Evolutionary conservation across 2,113 vertebrate genomes (phyloP).

Genomic region (Sceloporus undulatus): DNA sequence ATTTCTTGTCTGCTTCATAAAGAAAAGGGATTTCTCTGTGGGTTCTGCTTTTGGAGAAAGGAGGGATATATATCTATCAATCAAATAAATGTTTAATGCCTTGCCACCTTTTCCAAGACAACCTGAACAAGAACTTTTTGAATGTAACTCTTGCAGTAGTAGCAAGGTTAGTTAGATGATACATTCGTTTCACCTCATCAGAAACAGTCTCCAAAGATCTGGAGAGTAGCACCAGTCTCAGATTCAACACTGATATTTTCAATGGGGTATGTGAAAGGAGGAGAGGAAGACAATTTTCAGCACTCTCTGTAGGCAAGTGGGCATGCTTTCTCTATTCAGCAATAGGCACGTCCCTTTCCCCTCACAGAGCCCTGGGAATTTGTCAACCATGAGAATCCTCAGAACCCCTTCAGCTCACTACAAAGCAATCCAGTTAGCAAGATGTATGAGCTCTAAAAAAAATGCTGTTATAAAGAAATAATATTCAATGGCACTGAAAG

Average conservation of each 20-base stretch:
- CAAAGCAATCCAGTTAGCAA: conserved; percentile 10
- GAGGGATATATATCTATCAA: too few relatives aligned
- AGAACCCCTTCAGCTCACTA: background rate
- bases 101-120: background rate
- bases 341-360: too few relatives aligned
- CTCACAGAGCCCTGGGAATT: background rate
- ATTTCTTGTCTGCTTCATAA: background rate
- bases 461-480: background rate
- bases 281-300: background rate
- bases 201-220: background rate
- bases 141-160: background rate
- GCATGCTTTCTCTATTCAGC: too few relatives aligned
- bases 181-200: background rate
- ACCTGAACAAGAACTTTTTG: background rate
- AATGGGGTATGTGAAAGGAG: background rate
- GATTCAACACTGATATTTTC: conserved; percentile 1
- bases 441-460: conserved; percentile 5
- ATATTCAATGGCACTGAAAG: background rate
- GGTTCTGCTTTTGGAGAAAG: too few relatives aligned
- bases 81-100: background rate
- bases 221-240: background rate
- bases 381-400: background rate
- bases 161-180: background rate
- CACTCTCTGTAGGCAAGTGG: too few relatives aligned
- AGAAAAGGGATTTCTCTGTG: background rate